Evolutionary conservation across 2,888 invertebrate genomes (phyloP).

Genomic region (Odontocerum albicorne): DNA sequence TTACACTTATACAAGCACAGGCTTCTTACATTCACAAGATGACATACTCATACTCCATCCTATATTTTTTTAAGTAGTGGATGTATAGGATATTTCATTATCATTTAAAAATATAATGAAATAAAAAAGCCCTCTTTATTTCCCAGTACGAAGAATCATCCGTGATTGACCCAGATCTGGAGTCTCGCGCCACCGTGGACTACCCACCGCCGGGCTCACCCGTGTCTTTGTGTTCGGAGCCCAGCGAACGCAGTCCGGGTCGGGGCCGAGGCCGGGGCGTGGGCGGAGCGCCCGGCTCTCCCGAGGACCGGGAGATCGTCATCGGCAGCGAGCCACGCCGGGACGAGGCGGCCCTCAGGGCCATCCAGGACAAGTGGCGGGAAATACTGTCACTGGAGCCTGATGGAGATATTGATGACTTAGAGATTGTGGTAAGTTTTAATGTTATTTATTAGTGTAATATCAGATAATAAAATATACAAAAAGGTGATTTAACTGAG

Average conservation of each 20-base stretch:
- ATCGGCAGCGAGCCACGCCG: conserved; percentile 57
- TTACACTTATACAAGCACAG: too few relatives aligned
- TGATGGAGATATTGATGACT: conserved; percentile 53
- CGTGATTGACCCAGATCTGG: conserved; percentile 69
- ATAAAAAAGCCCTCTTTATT: too few relatives aligned
- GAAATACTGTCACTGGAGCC: conserved; percentile 64
- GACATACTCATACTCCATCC: too few relatives aligned
- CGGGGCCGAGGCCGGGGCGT: too few relatives aligned
- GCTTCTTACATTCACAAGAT: too few relatives aligned
- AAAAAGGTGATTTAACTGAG: too few relatives aligned
- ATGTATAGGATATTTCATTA: too few relatives aligned
- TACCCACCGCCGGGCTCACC: conserved; percentile 47
- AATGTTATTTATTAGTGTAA: neutral
- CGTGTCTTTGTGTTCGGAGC: conserved; percentile 52
- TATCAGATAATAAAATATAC: too few relatives aligned
- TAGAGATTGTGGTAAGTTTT: conserved; percentile 78
- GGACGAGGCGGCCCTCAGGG: conserved; percentile 60
- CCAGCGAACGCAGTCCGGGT: conserved; percentile 57
- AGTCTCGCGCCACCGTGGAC: conserved; percentile 61
- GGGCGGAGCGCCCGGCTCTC: conserved; percentile 52
- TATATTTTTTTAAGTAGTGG: too few relatives aligned
- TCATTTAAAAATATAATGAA: too few relatives aligned
- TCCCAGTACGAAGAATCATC: conserved; percentile 67
- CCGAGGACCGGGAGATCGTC: conserved; percentile 65
- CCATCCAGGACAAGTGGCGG: conserved; percentile 77